Evolutionary conservation across 1,140 invertebrate species (phyloP).

Genomic region (Carcinoscorpius rotundicauda): DNA sequence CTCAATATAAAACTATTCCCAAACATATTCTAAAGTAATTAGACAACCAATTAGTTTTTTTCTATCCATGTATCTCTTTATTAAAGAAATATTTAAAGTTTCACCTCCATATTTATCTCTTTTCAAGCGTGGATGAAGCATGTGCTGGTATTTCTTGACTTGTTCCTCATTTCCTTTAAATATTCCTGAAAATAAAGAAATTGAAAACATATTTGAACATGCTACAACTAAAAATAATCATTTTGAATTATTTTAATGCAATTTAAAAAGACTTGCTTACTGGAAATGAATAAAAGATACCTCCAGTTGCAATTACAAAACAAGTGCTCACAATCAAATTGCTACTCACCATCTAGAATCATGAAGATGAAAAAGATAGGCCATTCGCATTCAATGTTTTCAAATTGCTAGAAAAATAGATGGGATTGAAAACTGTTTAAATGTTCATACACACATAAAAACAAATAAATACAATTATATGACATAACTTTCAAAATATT

Average conservation of each 20-base stretch:
- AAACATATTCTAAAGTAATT: background rate
- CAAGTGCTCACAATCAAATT: conserved; percentile 6
- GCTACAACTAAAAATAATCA: too few relatives aligned
- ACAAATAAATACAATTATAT: too few relatives aligned
- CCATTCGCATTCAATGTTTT: conserved; percentile 95
- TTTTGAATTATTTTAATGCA: too few relatives aligned
- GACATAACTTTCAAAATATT: too few relatives aligned
- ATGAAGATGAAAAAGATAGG: conserved; percentile 90
- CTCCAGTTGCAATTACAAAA: too few relatives aligned
- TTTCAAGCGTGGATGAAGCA: conserved; percentile 60
- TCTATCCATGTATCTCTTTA: background rate
- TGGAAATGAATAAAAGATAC: too few relatives aligned
- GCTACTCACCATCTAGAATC: conserved; percentile 87
- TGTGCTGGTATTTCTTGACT: conserved; percentile 77
- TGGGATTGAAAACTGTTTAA: too few relatives aligned
- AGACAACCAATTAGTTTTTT: conserved; percentile 2
- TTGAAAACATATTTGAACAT: too few relatives aligned
- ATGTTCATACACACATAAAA: too few relatives aligned
- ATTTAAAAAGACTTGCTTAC: too few relatives aligned
- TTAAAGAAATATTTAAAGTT: background rate
- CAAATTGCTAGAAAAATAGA: conserved; percentile 60
- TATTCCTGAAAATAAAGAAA: conserved; percentile 29
- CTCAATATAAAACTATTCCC: too few relatives aligned
- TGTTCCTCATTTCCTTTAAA: conserved; percentile 63
- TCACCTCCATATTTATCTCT: conserved; percentile 65